Evolutionary conservation across 2,797 vertebrate species (phyloP).

Genomic region (Falco columbarius): DNA sequence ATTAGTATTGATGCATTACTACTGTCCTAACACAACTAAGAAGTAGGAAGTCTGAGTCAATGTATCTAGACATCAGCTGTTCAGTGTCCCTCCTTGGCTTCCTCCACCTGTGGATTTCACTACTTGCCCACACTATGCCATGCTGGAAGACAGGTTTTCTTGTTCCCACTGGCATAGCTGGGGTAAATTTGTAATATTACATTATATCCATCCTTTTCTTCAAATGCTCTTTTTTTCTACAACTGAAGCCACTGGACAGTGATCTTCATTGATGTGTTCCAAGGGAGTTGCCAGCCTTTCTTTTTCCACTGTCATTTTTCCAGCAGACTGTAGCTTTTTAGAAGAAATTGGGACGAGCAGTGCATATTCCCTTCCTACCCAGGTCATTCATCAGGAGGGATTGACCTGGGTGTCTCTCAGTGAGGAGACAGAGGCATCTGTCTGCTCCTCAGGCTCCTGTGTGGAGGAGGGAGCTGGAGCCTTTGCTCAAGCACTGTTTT

Average conservation of each 20-base stretch:
- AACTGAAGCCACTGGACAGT: neutral
- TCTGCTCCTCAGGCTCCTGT: neutral
- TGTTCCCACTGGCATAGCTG: neutral
- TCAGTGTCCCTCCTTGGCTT: neutral
- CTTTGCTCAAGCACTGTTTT: neutral
- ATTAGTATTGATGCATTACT: neutral
- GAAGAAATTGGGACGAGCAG: neutral
- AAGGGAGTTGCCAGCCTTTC: neutral
- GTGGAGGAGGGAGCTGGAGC: neutral
- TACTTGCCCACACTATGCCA: neutral
- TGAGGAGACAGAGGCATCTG: neutral
- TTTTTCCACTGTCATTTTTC: neutral
- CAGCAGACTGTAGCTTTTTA: neutral
- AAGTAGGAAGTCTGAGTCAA: neutral
- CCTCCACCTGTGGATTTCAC: neutral
- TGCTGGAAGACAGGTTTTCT: neutral
- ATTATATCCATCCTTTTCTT: neutral
- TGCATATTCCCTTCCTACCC: neutral
- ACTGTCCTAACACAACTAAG: neutral
- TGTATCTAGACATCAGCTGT: neutral
- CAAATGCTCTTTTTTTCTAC: neutral
- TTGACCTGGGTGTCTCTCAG: neutral
- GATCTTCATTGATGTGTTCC: neutral
- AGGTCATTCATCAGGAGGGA: neutral
- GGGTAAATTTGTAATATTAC: neutral